phyloP scores from a whole-genome alignment of 2,888 invertebrate genomes.

The Gymnocheta viridis region DNA sequence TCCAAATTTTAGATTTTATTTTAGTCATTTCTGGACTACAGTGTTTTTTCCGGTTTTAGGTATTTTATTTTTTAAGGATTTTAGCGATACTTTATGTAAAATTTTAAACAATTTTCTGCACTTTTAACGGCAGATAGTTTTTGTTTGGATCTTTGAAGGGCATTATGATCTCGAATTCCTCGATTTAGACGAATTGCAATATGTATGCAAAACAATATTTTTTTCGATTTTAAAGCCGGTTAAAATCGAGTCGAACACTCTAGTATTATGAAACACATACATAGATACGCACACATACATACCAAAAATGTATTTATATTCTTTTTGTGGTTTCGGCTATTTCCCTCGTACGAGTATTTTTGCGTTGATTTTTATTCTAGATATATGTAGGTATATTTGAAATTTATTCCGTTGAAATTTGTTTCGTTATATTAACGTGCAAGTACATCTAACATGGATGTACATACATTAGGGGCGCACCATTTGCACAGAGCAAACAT shows the following conservation, averaged over 20 bases:
- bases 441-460: not conserved
- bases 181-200: no score
- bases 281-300: not conserved
- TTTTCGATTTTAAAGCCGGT: not conserved
- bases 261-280: not conserved
- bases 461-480: not conserved
- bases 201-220: no score
- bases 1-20: no score
- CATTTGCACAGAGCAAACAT: not conserved
- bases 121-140: no score
- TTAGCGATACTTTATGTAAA: no score
- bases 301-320: not conserved
- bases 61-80: no score
- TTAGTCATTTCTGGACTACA: no score
- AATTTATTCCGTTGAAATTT: slow-evolving; percentile 19
- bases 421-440: not conserved
- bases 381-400: not conserved
- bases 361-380: slow-evolving; percentile 38
- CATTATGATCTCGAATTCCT: no score
- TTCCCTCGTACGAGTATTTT: slow-evolving; percentile 36
- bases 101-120: no score
- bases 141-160: no score
- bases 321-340: slow-evolving; percentile 42
- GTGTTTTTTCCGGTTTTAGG: no score
- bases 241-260: not conserved